These are phyloP conservation scores for Piprites chloris DNA, from an alignment of 2,113 vertebrate genomes.

Conservation along the genomic window DNA sequence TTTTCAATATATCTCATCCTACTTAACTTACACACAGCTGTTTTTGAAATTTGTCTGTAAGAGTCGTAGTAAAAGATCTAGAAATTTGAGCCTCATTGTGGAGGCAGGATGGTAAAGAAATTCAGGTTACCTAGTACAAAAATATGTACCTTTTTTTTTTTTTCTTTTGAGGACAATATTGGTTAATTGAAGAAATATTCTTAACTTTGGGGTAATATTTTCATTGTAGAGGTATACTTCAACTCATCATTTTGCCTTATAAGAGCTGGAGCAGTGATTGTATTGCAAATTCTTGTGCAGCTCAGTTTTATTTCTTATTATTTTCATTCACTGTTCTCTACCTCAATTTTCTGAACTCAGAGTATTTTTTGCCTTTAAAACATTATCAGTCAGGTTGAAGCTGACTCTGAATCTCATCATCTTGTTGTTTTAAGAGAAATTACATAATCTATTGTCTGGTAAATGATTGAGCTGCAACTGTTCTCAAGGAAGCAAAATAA, in stretches of 20 bases:
- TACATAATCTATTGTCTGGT: not conserved
- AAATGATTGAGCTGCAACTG: not conserved
- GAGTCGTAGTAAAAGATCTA: not conserved
- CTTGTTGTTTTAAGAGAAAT: not conserved
- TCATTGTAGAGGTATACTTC: not conserved
- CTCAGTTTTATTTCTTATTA: not conserved
- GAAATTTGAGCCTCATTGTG: not conserved
- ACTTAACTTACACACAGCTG: not conserved
- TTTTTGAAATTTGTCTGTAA: not conserved
- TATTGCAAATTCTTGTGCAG: not conserved
- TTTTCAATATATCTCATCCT: not conserved
- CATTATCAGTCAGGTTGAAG: not conserved
- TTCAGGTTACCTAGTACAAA: not conserved
- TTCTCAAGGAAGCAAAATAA: conserved; percentile 3
- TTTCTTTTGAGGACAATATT: not conserved
- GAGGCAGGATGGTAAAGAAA: not conserved
- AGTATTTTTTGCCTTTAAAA: not conserved
- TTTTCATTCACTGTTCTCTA: not conserved
- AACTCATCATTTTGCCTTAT: not conserved
- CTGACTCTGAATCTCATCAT: not conserved
- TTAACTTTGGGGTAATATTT: not conserved
- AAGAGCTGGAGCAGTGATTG: not conserved
- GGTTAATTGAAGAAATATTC: not conserved
- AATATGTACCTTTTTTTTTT: not conserved
- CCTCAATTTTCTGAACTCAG: not conserved